These are phyloP conservation scores for Drosophila santomea DNA, from an alignment of 1,140 invertebrate genomes.

Conservation along the genomic window DNA sequence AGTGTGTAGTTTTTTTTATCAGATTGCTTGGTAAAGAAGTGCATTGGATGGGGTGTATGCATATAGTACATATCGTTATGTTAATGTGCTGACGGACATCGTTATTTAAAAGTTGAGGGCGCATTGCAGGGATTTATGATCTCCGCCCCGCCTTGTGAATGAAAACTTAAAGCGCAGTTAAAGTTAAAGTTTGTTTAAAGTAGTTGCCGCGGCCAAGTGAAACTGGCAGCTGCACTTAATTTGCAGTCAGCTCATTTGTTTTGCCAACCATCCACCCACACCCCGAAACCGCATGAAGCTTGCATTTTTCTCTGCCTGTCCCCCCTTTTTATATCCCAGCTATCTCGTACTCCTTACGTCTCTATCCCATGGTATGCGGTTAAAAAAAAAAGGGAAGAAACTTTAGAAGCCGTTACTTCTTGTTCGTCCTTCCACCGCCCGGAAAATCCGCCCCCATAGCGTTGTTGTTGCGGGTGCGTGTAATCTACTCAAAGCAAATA, in stretches of 20 bases:
- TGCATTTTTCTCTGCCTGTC: conserved; percentile 36
- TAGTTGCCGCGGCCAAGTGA: conserved; percentile 60
- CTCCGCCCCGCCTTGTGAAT: conserved; percentile 29
- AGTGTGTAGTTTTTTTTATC: too few species aligned
- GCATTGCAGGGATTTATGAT: conserved; percentile 24
- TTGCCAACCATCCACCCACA: conserved; percentile 8
- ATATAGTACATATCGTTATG: background rate
- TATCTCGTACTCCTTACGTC: conserved; percentile 13
- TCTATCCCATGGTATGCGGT: conserved; percentile 43
- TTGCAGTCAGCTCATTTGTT: conserved; percentile 76
- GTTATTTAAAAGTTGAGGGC: conserved; percentile 34
- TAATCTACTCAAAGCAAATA: conserved; percentile 82
- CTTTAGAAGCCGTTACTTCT: conserved; percentile 55
- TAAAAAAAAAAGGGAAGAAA: conserved; percentile 45
- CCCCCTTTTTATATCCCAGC: conserved; percentile 8
- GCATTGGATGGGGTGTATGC: background rate
- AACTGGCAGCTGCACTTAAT: conserved; percentile 80
- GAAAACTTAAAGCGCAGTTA: conserved; percentile 65
- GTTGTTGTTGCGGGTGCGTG: conserved; percentile 55
- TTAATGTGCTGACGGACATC: conserved; percentile 32
- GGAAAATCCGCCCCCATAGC: background rate
- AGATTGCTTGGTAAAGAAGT: background rate
- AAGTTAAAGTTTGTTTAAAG: conserved; percentile 69
- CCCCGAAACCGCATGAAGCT: conserved; percentile 3
- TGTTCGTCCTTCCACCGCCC: conserved; percentile 9